These are phyloP conservation scores for Synanceia verrucosa DNA, from an alignment of 2,797 vertebrate species.

Conservation along the genomic window DNA sequence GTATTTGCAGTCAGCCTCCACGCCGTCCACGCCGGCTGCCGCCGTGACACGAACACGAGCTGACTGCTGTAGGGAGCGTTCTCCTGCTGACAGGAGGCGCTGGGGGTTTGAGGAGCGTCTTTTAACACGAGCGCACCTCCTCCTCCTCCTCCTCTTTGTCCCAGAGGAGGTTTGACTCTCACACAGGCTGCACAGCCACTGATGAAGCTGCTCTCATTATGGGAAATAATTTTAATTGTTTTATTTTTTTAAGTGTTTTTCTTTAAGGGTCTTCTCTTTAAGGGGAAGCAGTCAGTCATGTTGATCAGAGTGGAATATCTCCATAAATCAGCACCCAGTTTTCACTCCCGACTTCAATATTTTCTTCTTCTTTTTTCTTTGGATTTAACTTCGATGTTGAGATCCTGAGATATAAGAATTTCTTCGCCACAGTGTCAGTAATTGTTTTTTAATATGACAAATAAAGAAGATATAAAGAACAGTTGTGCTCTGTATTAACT, in stretches of 20 bases:
- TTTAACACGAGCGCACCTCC: conserved; percentile 16
- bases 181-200: conserved; percentile 3
- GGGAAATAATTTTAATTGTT: conserved; percentile 26
- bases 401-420: too few species aligned
- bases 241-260: background rate
- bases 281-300: too few species aligned
- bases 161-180: conserved; percentile 18
- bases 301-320: too few species aligned
- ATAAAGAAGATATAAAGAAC: too few species aligned
- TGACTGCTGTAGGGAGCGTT: conserved; percentile 25
- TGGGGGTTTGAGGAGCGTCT: conserved; percentile 25
- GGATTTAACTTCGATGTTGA: too few species aligned
- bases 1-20: conserved; percentile 77
- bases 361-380: too few species aligned
- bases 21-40: conserved; percentile 25
- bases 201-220: conserved; percentile 33
- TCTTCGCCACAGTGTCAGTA: too few species aligned
- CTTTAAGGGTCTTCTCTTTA: too few species aligned
- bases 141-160: background rate
- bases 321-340: too few species aligned
- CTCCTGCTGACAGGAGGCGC: conserved; percentile 44
- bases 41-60: conserved; percentile 52
- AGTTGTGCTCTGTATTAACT: too few species aligned
- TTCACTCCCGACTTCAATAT: too few species aligned
- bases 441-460: too few species aligned